Evolutionary conservation across 1,140 invertebrate species (phyloP), one percentile per base, ranked within the genome.

Genomic region (Caerostris darwini): DNA sequence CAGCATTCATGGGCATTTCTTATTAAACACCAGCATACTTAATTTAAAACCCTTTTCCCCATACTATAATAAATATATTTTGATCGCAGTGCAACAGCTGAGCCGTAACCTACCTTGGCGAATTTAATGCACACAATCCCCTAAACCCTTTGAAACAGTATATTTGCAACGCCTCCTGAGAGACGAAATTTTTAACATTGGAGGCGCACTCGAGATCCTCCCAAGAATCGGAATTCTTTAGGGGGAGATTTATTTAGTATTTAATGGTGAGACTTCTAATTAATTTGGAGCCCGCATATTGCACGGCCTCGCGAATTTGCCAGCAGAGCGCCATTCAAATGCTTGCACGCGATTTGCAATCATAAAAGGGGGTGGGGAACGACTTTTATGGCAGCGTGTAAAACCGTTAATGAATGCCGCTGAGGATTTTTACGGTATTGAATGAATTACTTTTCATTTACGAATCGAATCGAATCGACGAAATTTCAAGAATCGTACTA

Each of bases 221-320:
- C 2, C 34, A 34, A 34, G 34, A 34, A 34, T 34, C 34, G 61
- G 6, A 67, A 67, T 3, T 17, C n/a, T 67, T 67, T 67, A 67
- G 17, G 61, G 61, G 14, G n/a, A n/a, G 12, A 17, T 67, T 67
- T 67, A 67, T 17, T 67, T 67, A 67, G 61, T 5, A 67, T 2
- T 67, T 67, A 67, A 67, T 67, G 61, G 17, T n/a, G 61, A n/a
- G 61, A 67, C 61, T n/a, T 67, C 61, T 67, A 67, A 67, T 67
- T 67, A 67, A 67, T 67, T 12, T 12, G 14, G 2, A 4, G 0
- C 61, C 5, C 61, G 1, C 12, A 5, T 17, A 67, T n/a, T 67
- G 12, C n/a, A 64, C 10, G 12, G 12, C 14, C 61, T 17, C n/a
- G 61, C 61, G n/a, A n/a, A 17, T 67, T 6, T 67, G 10, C 61